phyloP scores from a whole-genome alignment of 2,113 vertebrate species.

The Brachyistius frenatus region DNA sequence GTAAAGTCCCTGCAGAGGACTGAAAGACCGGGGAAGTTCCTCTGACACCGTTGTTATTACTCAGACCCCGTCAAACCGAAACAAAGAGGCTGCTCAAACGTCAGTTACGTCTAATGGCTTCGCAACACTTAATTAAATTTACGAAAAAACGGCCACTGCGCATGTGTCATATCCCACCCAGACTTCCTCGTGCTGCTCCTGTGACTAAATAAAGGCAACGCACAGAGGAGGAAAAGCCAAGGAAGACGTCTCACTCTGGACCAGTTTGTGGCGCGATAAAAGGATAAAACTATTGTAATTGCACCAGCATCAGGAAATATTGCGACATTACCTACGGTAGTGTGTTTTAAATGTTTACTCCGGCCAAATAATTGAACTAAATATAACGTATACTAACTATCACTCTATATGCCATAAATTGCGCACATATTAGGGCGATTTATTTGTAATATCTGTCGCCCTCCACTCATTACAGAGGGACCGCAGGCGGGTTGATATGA shows the following conservation, averaged over 20 bases:
- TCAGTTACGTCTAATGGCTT: not conserved
- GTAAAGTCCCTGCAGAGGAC: not conserved
- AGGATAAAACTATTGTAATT: not conserved
- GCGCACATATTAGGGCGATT: not conserved
- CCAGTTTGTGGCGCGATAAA: not conserved
- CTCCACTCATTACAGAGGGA: not conserved
- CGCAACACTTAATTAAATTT: not conserved
- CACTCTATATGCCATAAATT: not conserved
- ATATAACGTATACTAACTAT: not conserved
- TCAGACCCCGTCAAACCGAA: not conserved
- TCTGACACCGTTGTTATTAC: not conserved
- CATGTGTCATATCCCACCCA: not conserved
- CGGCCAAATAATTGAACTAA: not conserved
- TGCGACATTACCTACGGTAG: not conserved
- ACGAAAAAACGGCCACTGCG: not conserved
- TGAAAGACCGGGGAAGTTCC: no score
- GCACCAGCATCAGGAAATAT: not conserved
- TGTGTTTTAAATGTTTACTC: no score
- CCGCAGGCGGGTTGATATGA: no score
- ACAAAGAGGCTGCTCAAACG: not conserved
- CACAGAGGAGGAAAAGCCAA: not conserved
- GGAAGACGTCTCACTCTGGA: not conserved
- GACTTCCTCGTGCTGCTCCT: not conserved
- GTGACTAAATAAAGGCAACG: not conserved
- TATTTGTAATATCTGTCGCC: not conserved